Evolutionary conservation across 2,797 vertebrate genomes (phyloP).

Genomic region (Anguilla anguilla): DNA sequence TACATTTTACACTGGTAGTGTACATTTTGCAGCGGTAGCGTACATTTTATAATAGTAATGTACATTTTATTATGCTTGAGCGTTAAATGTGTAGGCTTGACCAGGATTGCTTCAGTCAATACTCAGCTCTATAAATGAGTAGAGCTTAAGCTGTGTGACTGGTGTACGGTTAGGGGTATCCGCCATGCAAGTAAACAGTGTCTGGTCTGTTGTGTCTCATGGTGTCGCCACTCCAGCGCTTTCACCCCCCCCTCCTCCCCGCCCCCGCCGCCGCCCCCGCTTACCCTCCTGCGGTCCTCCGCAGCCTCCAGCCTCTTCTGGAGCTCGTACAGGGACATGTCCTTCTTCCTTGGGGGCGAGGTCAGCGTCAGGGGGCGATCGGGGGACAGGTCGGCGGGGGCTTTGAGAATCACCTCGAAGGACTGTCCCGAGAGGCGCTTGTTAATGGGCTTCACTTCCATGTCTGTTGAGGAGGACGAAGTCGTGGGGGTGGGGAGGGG

Average conservation of each 20-base stretch:
- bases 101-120: neutral
- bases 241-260: too few species aligned
- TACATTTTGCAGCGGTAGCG: too few species aligned
- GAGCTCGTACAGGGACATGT: slow-evolving; percentile 83
- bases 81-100: neutral
- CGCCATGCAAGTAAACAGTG: too few species aligned
- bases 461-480: slow-evolving; percentile 66
- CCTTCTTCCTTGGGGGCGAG: slow-evolving; percentile 80
- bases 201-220: neutral
- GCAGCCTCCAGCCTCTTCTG: slow-evolving; percentile 87
- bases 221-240: neutral
- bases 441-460: slow-evolving; percentile 88
- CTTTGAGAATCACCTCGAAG: slow-evolving; percentile 89
- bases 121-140: neutral
- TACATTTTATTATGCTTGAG: neutral
- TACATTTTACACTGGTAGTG: too few species aligned
- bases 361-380: slow-evolving; percentile 76
- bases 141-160: neutral
- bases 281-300: slow-evolving; percentile 86
- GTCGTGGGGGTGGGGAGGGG: neutral
- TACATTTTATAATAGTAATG: neutral
- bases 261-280: too few species aligned
- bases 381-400: slow-evolving; percentile 78
- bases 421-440: slow-evolving; percentile 87
- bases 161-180: too few species aligned